Evolutionary conservation across 37 sponge, comb jelly and placozoan genomes (phyloP).

Genomic region (Halichondria panicea): DNA sequence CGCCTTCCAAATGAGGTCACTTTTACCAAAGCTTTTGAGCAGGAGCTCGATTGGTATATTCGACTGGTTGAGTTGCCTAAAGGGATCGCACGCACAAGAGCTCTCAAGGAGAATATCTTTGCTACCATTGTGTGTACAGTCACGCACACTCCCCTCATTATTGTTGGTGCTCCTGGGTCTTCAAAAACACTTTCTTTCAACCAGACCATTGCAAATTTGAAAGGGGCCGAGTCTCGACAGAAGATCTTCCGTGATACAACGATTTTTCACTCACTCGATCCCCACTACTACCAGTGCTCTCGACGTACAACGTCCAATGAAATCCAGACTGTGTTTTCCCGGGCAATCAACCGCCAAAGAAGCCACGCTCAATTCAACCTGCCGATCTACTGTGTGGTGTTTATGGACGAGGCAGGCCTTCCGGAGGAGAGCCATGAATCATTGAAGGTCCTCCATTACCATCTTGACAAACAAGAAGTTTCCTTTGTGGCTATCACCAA

Average conservation of each 20-base stretch:
- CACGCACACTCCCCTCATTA: conserved; percentile 84
- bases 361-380: conserved; percentile 45
- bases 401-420: conserved; percentile 94
- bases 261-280: conserved; percentile 71
- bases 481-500: conserved; percentile 94
- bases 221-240: conserved; percentile 79
- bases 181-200: conserved; percentile 95
- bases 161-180: conserved; percentile 91
- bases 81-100: conserved; percentile 88
- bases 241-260: conserved; percentile 50
- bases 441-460: conserved; percentile 93
- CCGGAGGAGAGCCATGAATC: conserved; percentile 95
- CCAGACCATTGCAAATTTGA: conserved; percentile 80
- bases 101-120: conserved; percentile 94
- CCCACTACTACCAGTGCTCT: conserved; percentile 92
- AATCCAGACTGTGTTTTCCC: conserved; percentile 83
- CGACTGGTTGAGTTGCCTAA: conserved; percentile 63
- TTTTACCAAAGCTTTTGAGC: conserved; percentile 40
- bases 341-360: conserved; percentile 79
- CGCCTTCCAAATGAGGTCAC: conserved; percentile 25
- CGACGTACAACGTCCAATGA: conserved; percentile 85
- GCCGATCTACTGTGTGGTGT: conserved; percentile 86
- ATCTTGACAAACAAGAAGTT: conserved; percentile 83
- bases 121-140: conserved; percentile 80
- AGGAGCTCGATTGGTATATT: conserved; percentile 66